These are phyloP conservation scores for Notodonta dromedarius DNA, from an alignment of 2,888 invertebrate species.

Conservation along the genomic window DNA sequence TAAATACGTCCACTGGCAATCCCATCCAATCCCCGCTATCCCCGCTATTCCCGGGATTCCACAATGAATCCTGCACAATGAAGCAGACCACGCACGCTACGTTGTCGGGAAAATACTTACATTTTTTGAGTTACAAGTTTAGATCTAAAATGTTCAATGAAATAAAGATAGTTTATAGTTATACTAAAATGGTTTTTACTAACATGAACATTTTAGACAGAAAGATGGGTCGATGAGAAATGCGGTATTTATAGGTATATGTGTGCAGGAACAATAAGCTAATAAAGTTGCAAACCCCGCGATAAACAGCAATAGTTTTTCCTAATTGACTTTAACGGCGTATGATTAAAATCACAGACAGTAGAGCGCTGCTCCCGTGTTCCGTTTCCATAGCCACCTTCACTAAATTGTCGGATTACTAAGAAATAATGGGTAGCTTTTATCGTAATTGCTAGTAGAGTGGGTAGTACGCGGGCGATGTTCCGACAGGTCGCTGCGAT, in stretches of 20 bases:
- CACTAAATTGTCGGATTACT: not conserved
- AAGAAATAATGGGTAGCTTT: slow-evolving; percentile 37
- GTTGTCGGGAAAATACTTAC: not conserved
- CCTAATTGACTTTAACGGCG: not conserved
- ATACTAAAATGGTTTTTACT: not conserved
- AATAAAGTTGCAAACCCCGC: not conserved
- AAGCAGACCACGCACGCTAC: not conserved
- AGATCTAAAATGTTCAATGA: not conserved
- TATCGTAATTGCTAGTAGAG: slow-evolving; percentile 44
- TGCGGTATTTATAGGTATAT: too few species aligned
- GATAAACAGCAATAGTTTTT: not conserved
- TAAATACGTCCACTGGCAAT: slow-evolving; percentile 9
- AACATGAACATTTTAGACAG: not conserved
- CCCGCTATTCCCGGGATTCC: not conserved
- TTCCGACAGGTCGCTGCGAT: not conserved
- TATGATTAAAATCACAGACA: not conserved
- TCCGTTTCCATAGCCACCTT: not conserved
- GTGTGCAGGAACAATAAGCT: not conserved
- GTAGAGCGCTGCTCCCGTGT: not conserved
- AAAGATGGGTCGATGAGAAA: too few species aligned
- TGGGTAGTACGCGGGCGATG: slow-evolving; percentile 5
- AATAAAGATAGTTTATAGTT: not conserved
- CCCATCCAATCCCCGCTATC: slow-evolving; percentile 6
- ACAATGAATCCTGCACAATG: not conserved
- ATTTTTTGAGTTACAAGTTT: not conserved